Conservation (phyloP, 2,797 vertebrate species). For the Aselliscus stoliczkanus region DNA sequence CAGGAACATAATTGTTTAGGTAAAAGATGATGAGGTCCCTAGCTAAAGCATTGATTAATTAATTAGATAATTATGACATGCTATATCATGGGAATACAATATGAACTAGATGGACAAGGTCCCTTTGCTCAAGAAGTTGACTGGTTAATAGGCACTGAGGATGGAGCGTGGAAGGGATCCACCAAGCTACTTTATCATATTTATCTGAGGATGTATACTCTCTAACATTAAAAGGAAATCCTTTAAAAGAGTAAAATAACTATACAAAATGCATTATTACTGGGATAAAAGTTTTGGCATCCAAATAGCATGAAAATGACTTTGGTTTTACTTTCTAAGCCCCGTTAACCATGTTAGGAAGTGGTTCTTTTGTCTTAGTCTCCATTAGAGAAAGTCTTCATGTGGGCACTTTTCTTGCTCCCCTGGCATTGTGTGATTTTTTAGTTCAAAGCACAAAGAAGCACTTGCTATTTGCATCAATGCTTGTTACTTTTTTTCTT, state of each 20-base stretch:
- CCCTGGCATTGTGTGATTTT: neutral
- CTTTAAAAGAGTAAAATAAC: neutral
- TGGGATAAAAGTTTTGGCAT: neutral
- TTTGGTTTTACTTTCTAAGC: neutral
- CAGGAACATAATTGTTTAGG: neutral
- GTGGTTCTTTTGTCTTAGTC: neutral
- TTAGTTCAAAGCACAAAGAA: constrained; percentile 56
- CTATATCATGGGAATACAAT: neutral
- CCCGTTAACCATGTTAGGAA: neutral
- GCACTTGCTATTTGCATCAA: constrained; percentile 40
- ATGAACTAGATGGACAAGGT: neutral
- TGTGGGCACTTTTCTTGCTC: neutral
- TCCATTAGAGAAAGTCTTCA: constrained; percentile 30
- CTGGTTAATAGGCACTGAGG: neutral
- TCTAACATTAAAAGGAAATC: neutral
- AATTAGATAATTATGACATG: neutral
- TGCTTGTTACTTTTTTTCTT: neutral
- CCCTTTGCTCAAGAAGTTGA: neutral
- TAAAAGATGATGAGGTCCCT: neutral
- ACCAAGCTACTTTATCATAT: neutral
- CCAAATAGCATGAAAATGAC: neutral
- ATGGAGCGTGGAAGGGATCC: neutral
- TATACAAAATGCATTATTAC: neutral
- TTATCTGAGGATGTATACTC: neutral
- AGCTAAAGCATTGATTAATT: neutral